A percentile compares a stretch with the other conserved stretches of the same genome.
Conservation (phyloP, 1,140 invertebrate species). For the Panulirus ornatus region DNA sequence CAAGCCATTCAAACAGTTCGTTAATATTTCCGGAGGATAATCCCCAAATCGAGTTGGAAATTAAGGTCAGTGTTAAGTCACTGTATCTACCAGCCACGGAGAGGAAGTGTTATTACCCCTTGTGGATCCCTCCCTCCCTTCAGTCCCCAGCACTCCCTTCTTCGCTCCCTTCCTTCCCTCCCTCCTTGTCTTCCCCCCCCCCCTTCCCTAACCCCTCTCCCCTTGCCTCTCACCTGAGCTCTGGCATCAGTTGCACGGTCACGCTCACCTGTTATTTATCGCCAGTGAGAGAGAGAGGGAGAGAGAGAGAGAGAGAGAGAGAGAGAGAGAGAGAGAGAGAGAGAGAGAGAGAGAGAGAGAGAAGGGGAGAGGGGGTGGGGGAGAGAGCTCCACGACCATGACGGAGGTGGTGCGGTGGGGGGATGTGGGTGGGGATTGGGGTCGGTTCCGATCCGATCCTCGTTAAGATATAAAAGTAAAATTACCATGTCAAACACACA, state of each 20-base stretch:
- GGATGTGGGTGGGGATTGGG: not conserved
- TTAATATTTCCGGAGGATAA: not conserved
- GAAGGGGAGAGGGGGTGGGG: not conserved
- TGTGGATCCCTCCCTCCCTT: not conserved
- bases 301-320: too few species aligned
- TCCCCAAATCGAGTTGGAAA: too few species aligned
- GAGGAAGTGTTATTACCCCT: too few species aligned
- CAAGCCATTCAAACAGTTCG: not conserved
- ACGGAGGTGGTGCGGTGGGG: not conserved
- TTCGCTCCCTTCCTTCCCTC: not conserved
- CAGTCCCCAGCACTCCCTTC: not conserved
- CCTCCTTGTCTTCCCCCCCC: not conserved
- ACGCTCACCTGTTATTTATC: conserved; percentile 31
- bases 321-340: not conserved
- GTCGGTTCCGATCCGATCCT: not conserved
- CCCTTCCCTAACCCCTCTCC: not conserved
- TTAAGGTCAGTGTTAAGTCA: too few species aligned
- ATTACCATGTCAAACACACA: conserved; percentile 5
- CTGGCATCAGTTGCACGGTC: conserved; percentile 10
- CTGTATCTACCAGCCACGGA: too few species aligned
- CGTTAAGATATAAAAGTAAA: not conserved
- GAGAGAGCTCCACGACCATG: not conserved
- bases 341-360: not conserved
- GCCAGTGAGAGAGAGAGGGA: not conserved
- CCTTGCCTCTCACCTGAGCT: not conserved